Evolutionary conservation across 2,113 vertebrate species (phyloP).

Genomic region (Actenoides hombroni): DNA sequence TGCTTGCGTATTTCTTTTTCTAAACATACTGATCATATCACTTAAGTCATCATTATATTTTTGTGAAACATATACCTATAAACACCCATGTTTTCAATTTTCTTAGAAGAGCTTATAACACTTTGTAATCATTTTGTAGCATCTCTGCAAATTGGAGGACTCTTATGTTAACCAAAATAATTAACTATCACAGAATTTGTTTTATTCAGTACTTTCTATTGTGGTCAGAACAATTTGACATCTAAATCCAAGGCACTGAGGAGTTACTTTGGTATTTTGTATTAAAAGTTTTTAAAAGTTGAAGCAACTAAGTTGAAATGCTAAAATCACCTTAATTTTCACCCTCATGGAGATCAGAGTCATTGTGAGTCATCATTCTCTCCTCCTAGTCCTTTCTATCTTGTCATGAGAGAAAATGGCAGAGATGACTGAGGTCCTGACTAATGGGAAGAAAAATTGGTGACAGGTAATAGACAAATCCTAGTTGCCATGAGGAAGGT

Average conservation of each 20-base stretch:
- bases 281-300: background rate
- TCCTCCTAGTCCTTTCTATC: background rate
- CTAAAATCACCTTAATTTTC: background rate
- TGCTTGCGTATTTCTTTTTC: background rate
- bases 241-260: background rate
- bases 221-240: background rate
- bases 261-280: background rate
- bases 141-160: background rate
- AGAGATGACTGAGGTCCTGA: background rate
- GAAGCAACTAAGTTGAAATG: background rate
- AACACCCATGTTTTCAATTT: background rate
- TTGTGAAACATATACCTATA: background rate
- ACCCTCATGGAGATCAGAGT: background rate
- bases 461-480: background rate
- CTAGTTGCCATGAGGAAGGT: background rate
- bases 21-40: background rate
- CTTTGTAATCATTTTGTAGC: background rate
- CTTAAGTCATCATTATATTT: background rate
- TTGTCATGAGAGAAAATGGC: background rate
- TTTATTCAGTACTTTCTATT: background rate
- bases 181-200: background rate
- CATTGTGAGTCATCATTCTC: background rate
- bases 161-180: background rate
- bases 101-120: background rate
- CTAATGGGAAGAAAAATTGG: background rate